Base-by-base conservation (phyloP, 2,888 invertebrate species). In the Habrosyne pyritoides region DNA sequence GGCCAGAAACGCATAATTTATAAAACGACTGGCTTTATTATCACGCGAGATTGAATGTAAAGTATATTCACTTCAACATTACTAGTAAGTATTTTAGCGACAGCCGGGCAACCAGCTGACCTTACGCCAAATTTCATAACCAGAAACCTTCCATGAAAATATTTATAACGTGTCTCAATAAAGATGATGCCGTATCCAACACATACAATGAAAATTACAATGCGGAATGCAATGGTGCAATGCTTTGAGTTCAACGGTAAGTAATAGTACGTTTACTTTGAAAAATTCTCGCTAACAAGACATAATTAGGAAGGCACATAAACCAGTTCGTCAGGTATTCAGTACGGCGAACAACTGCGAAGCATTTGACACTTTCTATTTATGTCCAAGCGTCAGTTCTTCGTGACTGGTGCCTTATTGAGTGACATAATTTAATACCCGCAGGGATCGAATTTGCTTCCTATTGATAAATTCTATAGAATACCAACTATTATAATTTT, bases 341-440 rank as follows among this genome's bases (percentile, higher is more conserved):
- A 78, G 80, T 68, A 77, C 82, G 71, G 69, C 69, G 63, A 65
- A 78, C 74, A 75, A 77, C 79, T 81, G 77, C 74, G 75, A 80
- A 76, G 75, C 78, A 81, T 84, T 85, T 84, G 79, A 86, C 86
- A 89, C 90, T 90, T 89, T 90, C 89, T 90, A 89, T 87, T 88
- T 87, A 83, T 77, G 83, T 81, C 73, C 69, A 66, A 74, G 75
- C 75, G 73, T 77, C 77, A 77, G 67, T 67, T 64, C 67, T 56
- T 75, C 77, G 75, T 78, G 77, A 79, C 74, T 74, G 67, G 73
- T 76, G 72, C 72, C 74, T 73, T 82, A 78, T 77, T 73, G 71
- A 73, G 71, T 83, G 81, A 80, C 78, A 83, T 81, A 81, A 84
- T 81, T 81, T 53, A 69, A 67, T 71, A 70, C 66, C 73, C 69